Base-by-base conservation (phyloP, 2,888 invertebrate species). In the Nycteola revayana region DNA sequence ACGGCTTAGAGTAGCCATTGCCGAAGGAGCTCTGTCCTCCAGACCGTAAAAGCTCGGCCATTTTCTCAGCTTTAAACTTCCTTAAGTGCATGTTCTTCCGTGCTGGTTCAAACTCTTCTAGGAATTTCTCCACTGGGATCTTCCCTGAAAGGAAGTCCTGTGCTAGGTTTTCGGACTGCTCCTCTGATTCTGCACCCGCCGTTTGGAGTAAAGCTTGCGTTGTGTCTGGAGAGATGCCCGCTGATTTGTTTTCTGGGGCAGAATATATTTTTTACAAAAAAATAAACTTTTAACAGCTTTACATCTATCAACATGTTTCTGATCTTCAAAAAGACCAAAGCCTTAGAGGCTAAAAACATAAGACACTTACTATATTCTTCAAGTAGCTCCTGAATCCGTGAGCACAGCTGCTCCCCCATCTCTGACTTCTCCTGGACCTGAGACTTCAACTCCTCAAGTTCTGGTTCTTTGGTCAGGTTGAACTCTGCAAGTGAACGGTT, bases 51-150 rank as follows among this genome's bases (percentile, higher is more conserved):
- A 96, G 75, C 65, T 96, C 95, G 28, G 92, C 90, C 93, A 99
- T 93, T 87, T 98, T 98, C 49, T 99, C 98, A 0, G 96, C 93
- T 86, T 98, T 98, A 7, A 98, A 94, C 69, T 96, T 94, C 29
- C 97, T 90, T 93, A 86, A 46, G 28, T 87, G 87, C 87, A 87
- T 87, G 42, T 68, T 72, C 48, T 78, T 86, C 26, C 98, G 91
- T 42, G 92, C 90, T 0, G 91, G 90, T 36, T 95, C 90, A 76
- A 97, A 99, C 37, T 95, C 92, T 41, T 95, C 95, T 2, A 98
- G 81, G 71, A 98, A 99, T 41, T 93, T 92, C 9, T 98, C 98
- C 4, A 94, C 88, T 32, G 93, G 92, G 39, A 81, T 75, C 67
- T 92, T 92, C 5, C 93, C 93, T 7, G 93, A 91, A 21, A 96